Conservation (phyloP, 2,113 vertebrate genomes). For the Gopherus evgoodei region DNA sequence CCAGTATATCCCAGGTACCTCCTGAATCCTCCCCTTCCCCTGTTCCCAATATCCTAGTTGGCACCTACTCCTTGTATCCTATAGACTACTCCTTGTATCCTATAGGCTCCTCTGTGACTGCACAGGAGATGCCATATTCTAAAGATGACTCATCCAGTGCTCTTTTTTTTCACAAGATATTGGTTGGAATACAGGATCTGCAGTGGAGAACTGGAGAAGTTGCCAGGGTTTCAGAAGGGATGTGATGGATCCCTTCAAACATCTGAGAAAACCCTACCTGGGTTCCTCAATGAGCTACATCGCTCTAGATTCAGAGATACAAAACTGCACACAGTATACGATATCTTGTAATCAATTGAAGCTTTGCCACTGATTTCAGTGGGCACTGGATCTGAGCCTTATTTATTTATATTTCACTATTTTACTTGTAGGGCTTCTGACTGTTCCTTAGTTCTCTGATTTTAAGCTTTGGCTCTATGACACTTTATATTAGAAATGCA, state of each 20-base stretch:
- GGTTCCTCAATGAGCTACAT: fast-evolving
- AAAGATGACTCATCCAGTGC: fast-evolving
- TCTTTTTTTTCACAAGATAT: neutral
- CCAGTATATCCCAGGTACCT: neutral
- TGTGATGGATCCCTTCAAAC: neutral
- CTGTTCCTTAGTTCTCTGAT: neutral
- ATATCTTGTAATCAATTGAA: neutral
- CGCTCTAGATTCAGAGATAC: neutral
- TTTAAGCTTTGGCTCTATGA: neutral
- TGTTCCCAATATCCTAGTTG: neutral
- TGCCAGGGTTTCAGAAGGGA: neutral
- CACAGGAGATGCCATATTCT: neutral
- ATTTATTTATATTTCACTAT: neutral
- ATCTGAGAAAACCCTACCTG: neutral
- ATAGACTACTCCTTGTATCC: fast-evolving
- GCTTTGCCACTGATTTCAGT: neutral
- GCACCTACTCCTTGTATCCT: fast-evolving
- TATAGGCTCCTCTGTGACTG: neutral
- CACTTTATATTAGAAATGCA: neutral
- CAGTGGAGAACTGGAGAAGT: neutral
- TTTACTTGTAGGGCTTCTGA: neutral
- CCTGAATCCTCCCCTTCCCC: neutral
- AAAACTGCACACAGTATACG: neutral
- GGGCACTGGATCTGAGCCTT: neutral
- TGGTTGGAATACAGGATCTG: neutral